Conservation (phyloP, 2,113 vertebrate species). For the Eublepharis macularius region DNA sequence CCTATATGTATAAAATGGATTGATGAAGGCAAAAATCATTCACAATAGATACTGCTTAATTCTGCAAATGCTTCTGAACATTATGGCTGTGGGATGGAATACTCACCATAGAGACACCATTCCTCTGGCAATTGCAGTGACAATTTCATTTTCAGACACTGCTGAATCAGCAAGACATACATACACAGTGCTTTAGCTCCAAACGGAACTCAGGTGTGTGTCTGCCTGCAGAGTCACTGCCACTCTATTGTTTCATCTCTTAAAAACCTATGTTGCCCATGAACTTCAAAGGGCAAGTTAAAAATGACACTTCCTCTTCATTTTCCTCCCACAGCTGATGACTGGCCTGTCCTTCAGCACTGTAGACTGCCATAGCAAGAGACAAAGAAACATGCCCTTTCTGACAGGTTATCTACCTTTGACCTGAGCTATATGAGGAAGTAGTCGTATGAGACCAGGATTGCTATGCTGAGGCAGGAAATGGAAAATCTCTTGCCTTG, state of each 20-base stretch:
- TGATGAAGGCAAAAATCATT: background rate
- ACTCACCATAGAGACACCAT: background rate
- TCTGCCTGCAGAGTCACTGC: background rate
- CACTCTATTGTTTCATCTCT: background rate
- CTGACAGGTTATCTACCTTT: constrained; percentile 1
- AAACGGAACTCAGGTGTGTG: background rate
- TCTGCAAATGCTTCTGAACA: background rate
- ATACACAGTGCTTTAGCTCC: background rate
- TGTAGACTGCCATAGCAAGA: background rate
- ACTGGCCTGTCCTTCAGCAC: background rate
- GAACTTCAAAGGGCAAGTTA: background rate
- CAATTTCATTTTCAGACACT: background rate
- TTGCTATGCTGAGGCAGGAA: no score
- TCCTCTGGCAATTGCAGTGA: background rate
- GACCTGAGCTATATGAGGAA: background rate
- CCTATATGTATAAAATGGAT: background rate
- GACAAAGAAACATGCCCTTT: background rate
- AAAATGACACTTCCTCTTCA: background rate
- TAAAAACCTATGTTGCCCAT: background rate
- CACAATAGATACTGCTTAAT: background rate
- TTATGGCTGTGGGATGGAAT: background rate
- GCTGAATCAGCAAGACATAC: background rate
- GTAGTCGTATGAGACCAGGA: background rate
- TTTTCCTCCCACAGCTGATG: rapidly evolving
- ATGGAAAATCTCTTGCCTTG: no score